Evolutionary conservation across 2,888 invertebrate genomes (phyloP).

Genomic region (Bellardia pandia): DNA sequence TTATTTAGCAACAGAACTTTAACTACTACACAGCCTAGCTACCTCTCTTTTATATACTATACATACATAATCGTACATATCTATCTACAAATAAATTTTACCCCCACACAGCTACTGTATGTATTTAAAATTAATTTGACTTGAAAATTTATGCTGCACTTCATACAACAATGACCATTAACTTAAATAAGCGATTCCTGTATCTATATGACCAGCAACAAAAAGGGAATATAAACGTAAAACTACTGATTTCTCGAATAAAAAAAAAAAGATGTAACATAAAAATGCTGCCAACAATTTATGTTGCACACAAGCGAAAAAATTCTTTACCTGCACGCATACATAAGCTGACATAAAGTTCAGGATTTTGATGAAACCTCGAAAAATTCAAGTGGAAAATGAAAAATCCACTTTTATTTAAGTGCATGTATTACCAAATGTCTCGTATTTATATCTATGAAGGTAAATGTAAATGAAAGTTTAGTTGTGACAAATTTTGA

Average conservation of each 20-base stretch:
- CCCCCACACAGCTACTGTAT: conserved; percentile 27
- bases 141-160: conserved; percentile 73
- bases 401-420: not conserved
- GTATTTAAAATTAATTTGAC: conserved; percentile 69
- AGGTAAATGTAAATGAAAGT: conserved; percentile 44
- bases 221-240: conserved; percentile 46
- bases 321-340: conserved; percentile 38
- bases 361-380: conserved; percentile 38
- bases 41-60: not conserved
- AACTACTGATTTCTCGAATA: conserved; percentile 56
- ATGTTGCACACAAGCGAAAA: conserved; percentile 47
- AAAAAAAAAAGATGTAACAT: conserved; percentile 39
- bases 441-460: not conserved
- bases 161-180: conserved; percentile 81
- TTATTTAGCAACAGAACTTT: conserved; percentile 21
- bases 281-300: conserved; percentile 70
- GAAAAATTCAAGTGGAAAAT: conserved; percentile 22
- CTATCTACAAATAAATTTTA: not conserved
- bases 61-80: no score
- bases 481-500: not conserved
- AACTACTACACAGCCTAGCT: not conserved
- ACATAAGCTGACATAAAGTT: conserved; percentile 22
- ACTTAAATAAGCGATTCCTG: conserved; percentile 81
- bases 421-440: no score
- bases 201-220: conserved; percentile 57